Evolutionary conservation across 2,888 invertebrate species (phyloP), one percentile per base, ranked within the genome.

Genomic region (Criorhina ranunculi): DNA sequence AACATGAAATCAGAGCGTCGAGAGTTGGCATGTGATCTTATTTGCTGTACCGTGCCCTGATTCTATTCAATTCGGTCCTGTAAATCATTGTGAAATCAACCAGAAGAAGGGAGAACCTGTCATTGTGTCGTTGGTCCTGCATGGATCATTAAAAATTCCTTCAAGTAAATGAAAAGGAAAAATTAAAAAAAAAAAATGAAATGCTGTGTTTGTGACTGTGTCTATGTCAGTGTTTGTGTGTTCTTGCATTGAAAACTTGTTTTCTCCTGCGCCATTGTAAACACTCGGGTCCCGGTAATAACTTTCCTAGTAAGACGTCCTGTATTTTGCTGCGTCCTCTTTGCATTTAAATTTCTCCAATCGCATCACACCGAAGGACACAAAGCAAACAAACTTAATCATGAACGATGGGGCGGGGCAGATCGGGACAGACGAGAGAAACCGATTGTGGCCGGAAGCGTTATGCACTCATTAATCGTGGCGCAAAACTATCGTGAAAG

Each of bases 401-500:
- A 67, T 19, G 51, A 51, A 11, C 5, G 62, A 53, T 33, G 24
- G 2, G 31, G 49, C 17, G 33, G 6, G 4, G 33, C 19, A 8
- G 3, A 29, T 19, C 1, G 15, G 12, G 17, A 17, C 59, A 42
- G 33, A 49, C 12, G 9, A 46, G 9, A 46, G 24, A 33, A 64
- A 64, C 85, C 79, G 75, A 85, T 85, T 80, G 85, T 60, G 75
- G 75, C 85, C 85, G 85, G 80, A 79, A 85, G 80, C 75, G 64
- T 57, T 80, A 59, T 80, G 80, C 75, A 75, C 75, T 85, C 75
- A 80, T 80, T 85, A 85, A 85, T 64, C 33, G 70, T 80, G 44
- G 73, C 57, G 46, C 73, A 85, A 85, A 24, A 85, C 80, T 85
- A 80, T 80, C 85, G 69, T 49, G 51, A 75, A 80, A 85, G 85